Conservation (phyloP, 2,888 invertebrate genomes). For the Notodonta ziczac region DNA sequence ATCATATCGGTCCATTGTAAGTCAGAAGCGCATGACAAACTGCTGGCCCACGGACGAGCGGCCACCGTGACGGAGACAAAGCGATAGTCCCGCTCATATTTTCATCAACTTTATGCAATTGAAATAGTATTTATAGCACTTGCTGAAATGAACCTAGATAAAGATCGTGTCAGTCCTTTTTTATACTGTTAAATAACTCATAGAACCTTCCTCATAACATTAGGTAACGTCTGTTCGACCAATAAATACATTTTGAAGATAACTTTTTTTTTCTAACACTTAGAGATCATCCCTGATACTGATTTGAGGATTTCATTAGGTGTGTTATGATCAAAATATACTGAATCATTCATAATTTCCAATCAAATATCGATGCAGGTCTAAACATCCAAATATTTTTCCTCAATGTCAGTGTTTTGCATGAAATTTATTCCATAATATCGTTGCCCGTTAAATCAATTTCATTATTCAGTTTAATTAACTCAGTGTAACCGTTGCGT, state of each 20-base stretch:
- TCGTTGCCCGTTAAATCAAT: constrained; percentile 50
- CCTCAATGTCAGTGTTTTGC: constrained; percentile 15
- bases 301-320: no score
- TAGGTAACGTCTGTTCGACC: no score
- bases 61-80: constrained; percentile 36
- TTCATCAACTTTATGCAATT: constrained; percentile 31
- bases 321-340: no score
- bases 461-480: constrained; percentile 56
- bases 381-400: background rate
- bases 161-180: no score
- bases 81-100: constrained; percentile 35
- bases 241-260: no score
- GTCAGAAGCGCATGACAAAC: constrained; percentile 37
- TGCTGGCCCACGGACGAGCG: constrained; percentile 23
- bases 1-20: constrained; percentile 25
- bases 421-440: constrained; percentile 36
- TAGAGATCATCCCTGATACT: no score
- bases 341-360: no score
- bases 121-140: no score
- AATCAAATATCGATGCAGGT: no score
- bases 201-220: no score
- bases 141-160: background rate
- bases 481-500: constrained; percentile 36
- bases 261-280: no score
- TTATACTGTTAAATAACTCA: no score